Evolutionary conservation across 2,888 invertebrate genomes (phyloP).

Genomic region (Brachyopa scutellaris): DNA sequence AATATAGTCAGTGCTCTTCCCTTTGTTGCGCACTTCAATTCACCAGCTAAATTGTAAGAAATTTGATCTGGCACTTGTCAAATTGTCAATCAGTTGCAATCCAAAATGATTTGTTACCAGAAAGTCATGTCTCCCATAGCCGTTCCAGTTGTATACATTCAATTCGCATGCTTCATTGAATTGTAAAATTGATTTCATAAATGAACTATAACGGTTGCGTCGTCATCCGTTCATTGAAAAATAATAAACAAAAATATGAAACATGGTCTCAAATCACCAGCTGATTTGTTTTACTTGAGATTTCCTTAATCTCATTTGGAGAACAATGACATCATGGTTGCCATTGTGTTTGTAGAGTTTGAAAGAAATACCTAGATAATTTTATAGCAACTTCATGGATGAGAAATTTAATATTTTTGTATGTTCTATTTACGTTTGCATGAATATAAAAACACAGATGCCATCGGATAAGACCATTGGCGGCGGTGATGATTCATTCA

Average conservation of each 20-base stretch:
- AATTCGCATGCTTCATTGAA: constrained; percentile 27
- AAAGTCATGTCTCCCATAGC: not conserved
- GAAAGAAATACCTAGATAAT: too few relatives aligned
- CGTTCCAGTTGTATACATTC: constrained; percentile 1
- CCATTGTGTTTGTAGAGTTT: not conserved
- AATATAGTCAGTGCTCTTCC: constrained; percentile 31
- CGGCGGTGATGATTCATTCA: constrained; percentile 89
- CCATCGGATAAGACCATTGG: constrained; percentile 91
- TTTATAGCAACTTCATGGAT: constrained; percentile 15
- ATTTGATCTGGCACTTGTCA: constrained; percentile 29
- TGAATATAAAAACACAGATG: constrained; percentile 82
- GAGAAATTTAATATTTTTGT: constrained; percentile 24
- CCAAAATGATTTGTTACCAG: not conserved
- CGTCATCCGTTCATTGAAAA: not conserved
- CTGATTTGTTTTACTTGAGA: constrained; percentile 14
- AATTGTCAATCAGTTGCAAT: constrained; percentile 33
- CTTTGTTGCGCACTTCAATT: constrained; percentile 7
- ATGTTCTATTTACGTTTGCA: constrained; percentile 42
- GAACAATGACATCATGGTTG: constrained; percentile 42
- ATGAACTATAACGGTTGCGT: constrained; percentile 29
- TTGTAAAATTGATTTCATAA: constrained; percentile 49
- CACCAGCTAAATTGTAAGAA: constrained; percentile 27
- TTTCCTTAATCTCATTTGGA: too few relatives aligned
- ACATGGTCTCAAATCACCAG: not conserved
- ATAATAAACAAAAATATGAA: not conserved